These are phyloP conservation scores for Eucriotettix oculatus DNA, from an alignment of 2,888 invertebrate genomes.

Conservation along the genomic window DNA sequence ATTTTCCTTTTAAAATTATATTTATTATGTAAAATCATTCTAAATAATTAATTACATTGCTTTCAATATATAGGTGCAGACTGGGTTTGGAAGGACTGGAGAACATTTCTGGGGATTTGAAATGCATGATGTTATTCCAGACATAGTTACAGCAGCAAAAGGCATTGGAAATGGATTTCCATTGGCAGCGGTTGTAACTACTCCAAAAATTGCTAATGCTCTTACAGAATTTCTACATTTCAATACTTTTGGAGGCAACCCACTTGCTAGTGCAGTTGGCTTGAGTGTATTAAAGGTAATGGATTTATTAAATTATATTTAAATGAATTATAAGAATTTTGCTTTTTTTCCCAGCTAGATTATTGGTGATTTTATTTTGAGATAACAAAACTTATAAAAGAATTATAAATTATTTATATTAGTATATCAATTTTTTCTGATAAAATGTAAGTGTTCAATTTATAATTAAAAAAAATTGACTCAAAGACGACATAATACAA, in stretches of 20 bases:
- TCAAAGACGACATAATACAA: too few species aligned
- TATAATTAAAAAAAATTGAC: too few species aligned
- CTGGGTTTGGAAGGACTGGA: constrained; percentile 90
- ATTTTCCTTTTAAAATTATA: too few species aligned
- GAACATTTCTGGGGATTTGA: constrained; percentile 95
- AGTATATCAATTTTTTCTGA: too few species aligned
- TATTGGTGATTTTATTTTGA: too few species aligned
- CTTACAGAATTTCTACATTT: constrained; percentile 67
- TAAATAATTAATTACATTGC: too few species aligned
- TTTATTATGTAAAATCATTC: too few species aligned
- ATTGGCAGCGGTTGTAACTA: constrained; percentile 87
- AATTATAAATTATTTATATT: too few species aligned
- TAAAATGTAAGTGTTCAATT: too few species aligned
- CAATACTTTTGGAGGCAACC: constrained; percentile 94
- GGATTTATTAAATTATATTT: too few species aligned
- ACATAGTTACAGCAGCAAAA: constrained; percentile 92
- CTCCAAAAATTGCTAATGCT: constrained; percentile 65
- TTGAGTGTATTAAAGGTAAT: constrained; percentile 83
- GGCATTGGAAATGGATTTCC: constrained; percentile 95
- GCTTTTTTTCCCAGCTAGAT: too few species aligned
- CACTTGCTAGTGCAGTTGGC: constrained; percentile 75
- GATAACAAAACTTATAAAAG: not conserved
- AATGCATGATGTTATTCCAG: constrained; percentile 67
- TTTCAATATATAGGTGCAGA: constrained; percentile 53
- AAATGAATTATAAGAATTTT: too few species aligned